Evolutionary conservation across 2,113 vertebrate genomes (phyloP).

Genomic region (Salvelinus sp.): DNA sequence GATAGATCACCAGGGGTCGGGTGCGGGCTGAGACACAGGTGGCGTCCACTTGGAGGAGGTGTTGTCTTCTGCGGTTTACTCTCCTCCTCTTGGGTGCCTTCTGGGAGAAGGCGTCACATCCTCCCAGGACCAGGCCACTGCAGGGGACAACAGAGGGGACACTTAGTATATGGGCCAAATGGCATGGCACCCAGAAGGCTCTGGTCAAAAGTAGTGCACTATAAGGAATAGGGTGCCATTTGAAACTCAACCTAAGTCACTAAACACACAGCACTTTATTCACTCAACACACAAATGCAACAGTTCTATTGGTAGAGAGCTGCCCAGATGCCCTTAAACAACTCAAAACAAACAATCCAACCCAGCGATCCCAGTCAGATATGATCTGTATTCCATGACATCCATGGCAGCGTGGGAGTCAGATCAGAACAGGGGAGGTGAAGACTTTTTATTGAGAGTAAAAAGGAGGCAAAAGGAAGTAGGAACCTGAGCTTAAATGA

Average conservation of each 20-base stretch:
- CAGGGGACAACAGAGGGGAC: constrained; percentile 33
- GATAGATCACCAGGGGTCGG: constrained; percentile 83
- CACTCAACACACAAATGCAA: background rate
- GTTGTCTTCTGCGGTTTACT: constrained; percentile 68
- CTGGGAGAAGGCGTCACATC: constrained; percentile 71
- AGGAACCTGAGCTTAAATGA: background rate
- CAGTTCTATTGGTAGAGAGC: no score
- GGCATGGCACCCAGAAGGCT: no score
- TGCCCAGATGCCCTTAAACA: background rate
- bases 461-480: constrained; percentile 36
- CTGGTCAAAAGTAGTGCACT: no score
- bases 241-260: background rate
- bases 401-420: background rate
- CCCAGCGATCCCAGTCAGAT: background rate
- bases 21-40: constrained; percentile 83
- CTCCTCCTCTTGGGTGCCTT: constrained; percentile 76
- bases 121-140: constrained; percentile 69
- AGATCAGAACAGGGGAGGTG: background rate
- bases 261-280: background rate
- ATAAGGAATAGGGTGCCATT: no score
- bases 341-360: background rate
- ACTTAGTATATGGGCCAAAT: background rate
- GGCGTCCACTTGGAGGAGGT: constrained; percentile 60
- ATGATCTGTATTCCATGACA: background rate
- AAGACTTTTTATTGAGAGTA: constrained; percentile 1